Evolutionary conservation across 2,113 vertebrate genomes (phyloP).

Genomic region (Prunella fulvescens): DNA sequence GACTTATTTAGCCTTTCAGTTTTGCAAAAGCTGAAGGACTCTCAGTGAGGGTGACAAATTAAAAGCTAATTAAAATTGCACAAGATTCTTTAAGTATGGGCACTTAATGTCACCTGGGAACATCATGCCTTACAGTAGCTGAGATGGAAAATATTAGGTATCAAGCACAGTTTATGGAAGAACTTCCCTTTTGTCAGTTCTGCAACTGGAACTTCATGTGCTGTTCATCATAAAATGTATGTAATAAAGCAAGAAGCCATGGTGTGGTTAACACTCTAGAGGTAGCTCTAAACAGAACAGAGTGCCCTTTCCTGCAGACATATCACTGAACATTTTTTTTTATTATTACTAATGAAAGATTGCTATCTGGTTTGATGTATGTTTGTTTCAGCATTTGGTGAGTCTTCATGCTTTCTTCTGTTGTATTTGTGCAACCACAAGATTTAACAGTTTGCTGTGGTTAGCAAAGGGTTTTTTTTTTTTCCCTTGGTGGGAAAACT

Average conservation of each 20-base stretch:
- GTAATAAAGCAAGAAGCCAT: background rate
- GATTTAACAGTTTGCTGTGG: background rate
- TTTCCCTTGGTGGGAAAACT: background rate
- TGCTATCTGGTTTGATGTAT: background rate
- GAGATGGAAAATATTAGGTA: background rate
- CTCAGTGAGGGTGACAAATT: background rate
- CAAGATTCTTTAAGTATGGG: background rate
- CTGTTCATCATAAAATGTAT: background rate
- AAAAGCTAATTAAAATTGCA: background rate
- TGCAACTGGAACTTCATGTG: background rate
- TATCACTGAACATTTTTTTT: background rate
- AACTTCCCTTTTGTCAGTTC: background rate
- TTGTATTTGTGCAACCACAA: background rate
- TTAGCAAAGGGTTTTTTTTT: background rate
- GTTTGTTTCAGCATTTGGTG: background rate
- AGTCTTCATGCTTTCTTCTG: background rate
- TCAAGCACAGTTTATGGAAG: background rate
- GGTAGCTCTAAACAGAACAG: background rate
- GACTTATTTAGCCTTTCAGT: background rate
- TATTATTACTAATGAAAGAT: background rate
- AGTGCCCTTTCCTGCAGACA: background rate
- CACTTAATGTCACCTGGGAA: background rate
- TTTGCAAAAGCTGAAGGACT: background rate
- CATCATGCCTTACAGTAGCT: background rate
- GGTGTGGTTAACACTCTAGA: background rate